Conservation (phyloP, 2,888 invertebrate species). For the Caenorhabditis becei region DNA sequence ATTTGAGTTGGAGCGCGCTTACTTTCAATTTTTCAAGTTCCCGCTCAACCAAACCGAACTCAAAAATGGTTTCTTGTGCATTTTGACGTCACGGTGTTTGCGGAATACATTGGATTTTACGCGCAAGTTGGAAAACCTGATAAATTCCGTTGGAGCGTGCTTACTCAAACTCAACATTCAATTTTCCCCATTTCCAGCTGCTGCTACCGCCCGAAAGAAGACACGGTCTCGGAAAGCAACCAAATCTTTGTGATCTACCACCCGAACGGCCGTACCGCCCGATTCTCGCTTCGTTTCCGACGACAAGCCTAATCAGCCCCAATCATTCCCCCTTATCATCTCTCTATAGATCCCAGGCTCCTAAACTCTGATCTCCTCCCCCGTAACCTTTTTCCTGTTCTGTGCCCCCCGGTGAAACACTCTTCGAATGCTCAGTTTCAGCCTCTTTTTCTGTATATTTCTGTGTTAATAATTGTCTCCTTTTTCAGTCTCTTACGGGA, state of each 20-base stretch:
- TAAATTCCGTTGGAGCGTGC: too few relatives aligned
- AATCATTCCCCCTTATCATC: not conserved
- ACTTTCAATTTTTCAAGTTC: too few relatives aligned
- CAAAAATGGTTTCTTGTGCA: too few relatives aligned
- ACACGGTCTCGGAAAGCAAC: conserved; percentile 80
- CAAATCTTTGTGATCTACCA: conserved; percentile 81
- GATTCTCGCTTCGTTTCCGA: conserved; percentile 80
- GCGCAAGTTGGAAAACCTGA: too few relatives aligned
- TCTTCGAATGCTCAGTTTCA: conserved; percentile 42
- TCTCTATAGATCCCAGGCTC: conserved; percentile 22
- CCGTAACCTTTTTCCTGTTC: conserved; percentile 17
- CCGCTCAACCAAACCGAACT: too few relatives aligned
- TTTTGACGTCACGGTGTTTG: too few relatives aligned
- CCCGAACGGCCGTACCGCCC: conserved; percentile 80
- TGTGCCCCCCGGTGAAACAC: conserved; percentile 48
- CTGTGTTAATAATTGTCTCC: conserved; percentile 9
- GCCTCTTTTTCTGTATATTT: conserved; percentile 51
- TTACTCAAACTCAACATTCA: not conserved
- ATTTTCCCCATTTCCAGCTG: conserved; percentile 69
- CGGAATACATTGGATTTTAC: too few relatives aligned
- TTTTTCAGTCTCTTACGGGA: conserved; percentile 5
- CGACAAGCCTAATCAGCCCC: conserved; percentile 68
- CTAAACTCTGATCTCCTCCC: conserved; percentile 37
- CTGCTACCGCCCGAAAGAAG: conserved; percentile 81
- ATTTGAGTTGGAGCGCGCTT: too few relatives aligned